Evolutionary conservation across 2,888 invertebrate species (phyloP).

Genomic region (Lasius platythorax): DNA sequence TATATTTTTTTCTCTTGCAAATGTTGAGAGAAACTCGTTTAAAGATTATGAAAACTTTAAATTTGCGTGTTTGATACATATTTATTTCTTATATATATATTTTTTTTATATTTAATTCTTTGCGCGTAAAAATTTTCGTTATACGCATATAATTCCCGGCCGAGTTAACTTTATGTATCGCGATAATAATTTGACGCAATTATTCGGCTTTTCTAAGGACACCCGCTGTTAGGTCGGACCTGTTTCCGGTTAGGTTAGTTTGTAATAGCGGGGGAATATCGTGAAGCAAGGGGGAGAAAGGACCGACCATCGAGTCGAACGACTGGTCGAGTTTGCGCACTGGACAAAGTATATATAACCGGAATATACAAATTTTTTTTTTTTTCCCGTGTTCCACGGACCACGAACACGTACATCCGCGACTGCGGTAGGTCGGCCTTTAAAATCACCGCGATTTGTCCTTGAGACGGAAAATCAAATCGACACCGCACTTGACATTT

Average conservation of each 20-base stretch:
- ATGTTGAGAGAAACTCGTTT: neutral
- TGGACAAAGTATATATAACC: conserved; percentile 64
- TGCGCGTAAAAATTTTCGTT: neutral
- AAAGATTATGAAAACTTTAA: neutral
- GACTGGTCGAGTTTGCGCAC: conserved; percentile 77
- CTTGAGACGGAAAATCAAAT: conserved; percentile 43
- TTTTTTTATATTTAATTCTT: neutral
- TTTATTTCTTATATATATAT: neutral
- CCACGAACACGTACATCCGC: conserved; percentile 31
- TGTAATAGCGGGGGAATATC: neutral
- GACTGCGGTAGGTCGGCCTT: conserved; percentile 64
- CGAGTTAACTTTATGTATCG: neutral
- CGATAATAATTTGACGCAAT: neutral
- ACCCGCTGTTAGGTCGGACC: conserved; percentile 53
- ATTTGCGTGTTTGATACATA: neutral
- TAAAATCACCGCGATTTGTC: conserved; percentile 46
- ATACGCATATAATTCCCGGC: no score
- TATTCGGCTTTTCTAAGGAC: neutral
- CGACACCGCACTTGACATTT: neutral
- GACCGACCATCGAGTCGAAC: conserved; percentile 68
- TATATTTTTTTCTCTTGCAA: no score
- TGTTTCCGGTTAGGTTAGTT: conserved; percentile 62
- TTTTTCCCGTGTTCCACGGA: conserved; percentile 52
- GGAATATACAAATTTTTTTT: conserved; percentile 65
- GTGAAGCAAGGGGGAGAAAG: conserved; percentile 24